Conservation (phyloP, 1,140 invertebrate genomes). For the Lucilia sericata region DNA sequence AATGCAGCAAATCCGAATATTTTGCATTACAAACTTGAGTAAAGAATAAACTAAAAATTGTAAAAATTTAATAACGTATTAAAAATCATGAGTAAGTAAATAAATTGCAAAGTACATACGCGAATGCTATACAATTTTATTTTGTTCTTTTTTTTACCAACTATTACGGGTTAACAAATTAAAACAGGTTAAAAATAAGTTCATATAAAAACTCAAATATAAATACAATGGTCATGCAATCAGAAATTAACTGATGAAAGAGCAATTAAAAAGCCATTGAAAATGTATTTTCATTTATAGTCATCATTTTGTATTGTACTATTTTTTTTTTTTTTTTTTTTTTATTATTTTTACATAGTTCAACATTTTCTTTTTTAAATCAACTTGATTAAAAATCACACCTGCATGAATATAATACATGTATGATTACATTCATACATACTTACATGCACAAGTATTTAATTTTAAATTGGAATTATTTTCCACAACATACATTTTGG, state of each 20-base stretch:
- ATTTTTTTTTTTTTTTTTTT: constrained; percentile 1
- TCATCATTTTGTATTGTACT: not conserved
- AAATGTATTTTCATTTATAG: constrained; percentile 43
- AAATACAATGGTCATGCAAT: constrained; percentile 39
- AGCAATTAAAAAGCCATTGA: constrained; percentile 41
- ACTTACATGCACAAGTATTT: too few relatives aligned
- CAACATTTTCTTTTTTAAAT: not conserved
- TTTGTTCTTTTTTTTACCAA: not conserved
- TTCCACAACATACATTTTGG: too few relatives aligned
- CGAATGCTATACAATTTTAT: not conserved
- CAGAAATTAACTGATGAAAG: constrained; percentile 43
- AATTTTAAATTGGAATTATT: too few relatives aligned
- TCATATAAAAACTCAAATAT: not conserved
- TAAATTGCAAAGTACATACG: too few relatives aligned
- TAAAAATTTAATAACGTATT: too few relatives aligned
- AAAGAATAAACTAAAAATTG: too few relatives aligned
- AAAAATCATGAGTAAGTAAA: too few relatives aligned
- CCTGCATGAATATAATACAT: not conserved
- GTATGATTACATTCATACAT: too few relatives aligned
- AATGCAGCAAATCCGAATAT: too few relatives aligned
- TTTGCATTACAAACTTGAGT: too few relatives aligned
- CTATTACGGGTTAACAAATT: not conserved
- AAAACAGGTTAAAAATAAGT: too few relatives aligned
- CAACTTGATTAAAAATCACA: not conserved
- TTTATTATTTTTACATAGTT: too few relatives aligned